These are phyloP conservation scores for Anagrus nilaparvatae DNA, from an alignment of 1,140 invertebrate genomes.

Conservation along the genomic window DNA sequence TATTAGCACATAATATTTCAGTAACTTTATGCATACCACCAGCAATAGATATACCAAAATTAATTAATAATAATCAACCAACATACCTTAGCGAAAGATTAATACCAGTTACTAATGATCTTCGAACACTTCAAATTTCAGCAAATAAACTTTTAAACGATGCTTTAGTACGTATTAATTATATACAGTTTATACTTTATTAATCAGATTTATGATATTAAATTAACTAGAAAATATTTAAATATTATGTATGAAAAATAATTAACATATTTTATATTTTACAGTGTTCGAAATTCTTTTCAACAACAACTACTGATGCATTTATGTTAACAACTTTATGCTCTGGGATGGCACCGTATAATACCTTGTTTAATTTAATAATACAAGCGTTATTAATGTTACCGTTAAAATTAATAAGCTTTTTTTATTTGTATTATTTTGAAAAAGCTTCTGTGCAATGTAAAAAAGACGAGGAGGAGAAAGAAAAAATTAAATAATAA, in stretches of 20 bases:
- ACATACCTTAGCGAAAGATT: slow-evolving; percentile 83
- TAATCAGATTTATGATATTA: neutral
- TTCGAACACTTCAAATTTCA: slow-evolving; percentile 68
- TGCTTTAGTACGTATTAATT: slow-evolving; percentile 55
- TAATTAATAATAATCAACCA: slow-evolving; percentile 68
- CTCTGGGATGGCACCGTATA: slow-evolving; percentile 69
- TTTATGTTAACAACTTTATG: slow-evolving; percentile 68
- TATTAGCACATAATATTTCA: slow-evolving; percentile 67
- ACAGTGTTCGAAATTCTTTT: slow-evolving; percentile 73
- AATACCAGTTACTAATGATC: slow-evolving; percentile 70
- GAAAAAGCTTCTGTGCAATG: no score
- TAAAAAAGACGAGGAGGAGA: no score
- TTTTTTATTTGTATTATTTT: slow-evolving; percentile 46
- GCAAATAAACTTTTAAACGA: slow-evolving; percentile 71
- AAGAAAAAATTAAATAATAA: no score
- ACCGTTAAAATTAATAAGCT: slow-evolving; percentile 46
- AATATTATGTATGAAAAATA: no score
- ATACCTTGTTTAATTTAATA: slow-evolving; percentile 48
- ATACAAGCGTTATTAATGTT: slow-evolving; percentile 53
- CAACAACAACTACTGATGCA: slow-evolving; percentile 75
- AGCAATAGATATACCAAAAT: slow-evolving; percentile 96
- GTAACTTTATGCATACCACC: slow-evolving; percentile 85
- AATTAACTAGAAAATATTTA: no score
- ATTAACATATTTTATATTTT: no score
- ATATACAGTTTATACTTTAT: neutral